Evolutionary conservation across 2,888 invertebrate species (phyloP).

Genomic region (Patella ulyssiponensis): DNA sequence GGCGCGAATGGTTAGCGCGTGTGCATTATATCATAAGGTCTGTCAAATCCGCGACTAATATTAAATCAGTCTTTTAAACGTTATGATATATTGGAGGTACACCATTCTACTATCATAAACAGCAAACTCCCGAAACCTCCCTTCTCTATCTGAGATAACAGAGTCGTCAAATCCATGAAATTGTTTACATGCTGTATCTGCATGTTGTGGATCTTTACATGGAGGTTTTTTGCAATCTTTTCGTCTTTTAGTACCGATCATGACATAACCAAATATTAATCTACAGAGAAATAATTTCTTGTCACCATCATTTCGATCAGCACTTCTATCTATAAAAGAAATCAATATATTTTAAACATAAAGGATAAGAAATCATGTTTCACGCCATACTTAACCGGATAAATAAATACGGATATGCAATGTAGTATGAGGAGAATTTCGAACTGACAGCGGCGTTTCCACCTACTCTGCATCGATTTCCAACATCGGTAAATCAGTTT

Average conservation of each 20-base stretch:
- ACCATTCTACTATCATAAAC: slow-evolving; percentile 47
- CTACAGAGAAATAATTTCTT: slow-evolving; percentile 49
- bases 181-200: slow-evolving; percentile 35
- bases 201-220: slow-evolving; percentile 34
- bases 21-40: neutral
- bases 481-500: too few species aligned
- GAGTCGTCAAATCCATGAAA: slow-evolving; percentile 40
- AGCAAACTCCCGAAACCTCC: slow-evolving; percentile 53
- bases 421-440: too few species aligned
- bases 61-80: slow-evolving; percentile 32
- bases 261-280: slow-evolving; percentile 42
- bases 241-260: slow-evolving; percentile 18
- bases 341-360: neutral
- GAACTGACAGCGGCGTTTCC: too few species aligned
- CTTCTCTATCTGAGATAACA: slow-evolving; percentile 43
- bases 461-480: neutral
- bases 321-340: slow-evolving; percentile 41
- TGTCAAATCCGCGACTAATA: slow-evolving; percentile 28
- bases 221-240: slow-evolving; percentile 44
- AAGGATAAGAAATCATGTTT: too few species aligned
- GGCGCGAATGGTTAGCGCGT: too few species aligned
- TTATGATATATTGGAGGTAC: slow-evolving; percentile 57
- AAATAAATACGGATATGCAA: too few species aligned
- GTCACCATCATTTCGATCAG: slow-evolving; percentile 23
- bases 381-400: too few species aligned